Conservation (phyloP, 2,797 vertebrate genomes). For the Macrochelys suwanniensis region DNA sequence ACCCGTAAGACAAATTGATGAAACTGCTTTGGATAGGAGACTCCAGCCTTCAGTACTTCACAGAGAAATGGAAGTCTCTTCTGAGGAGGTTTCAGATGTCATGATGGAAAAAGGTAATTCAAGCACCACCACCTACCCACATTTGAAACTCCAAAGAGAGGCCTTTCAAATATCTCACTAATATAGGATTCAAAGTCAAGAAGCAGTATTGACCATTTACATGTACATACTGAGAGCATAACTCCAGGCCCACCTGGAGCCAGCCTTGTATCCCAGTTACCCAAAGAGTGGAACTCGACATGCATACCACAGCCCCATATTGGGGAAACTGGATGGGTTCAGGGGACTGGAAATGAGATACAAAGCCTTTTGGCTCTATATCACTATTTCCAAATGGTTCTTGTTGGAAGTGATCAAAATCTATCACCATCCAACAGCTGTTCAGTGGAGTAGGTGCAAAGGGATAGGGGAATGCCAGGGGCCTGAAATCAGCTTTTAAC, state of each 20-base stretch:
- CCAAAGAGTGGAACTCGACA: neutral
- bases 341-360: neutral
- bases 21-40: neutral
- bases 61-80: neutral
- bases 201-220: neutral
- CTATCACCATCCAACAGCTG: neutral
- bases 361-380: neutral
- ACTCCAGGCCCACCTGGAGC: neutral
- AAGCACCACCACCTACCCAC: neutral
- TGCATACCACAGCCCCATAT: neutral
- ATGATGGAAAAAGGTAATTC: neutral
- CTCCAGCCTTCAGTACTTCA: neutral
- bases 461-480: neutral
- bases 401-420: neutral
- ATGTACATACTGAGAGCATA: neutral
- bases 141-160: neutral
- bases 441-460: neutral
- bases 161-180: neutral
- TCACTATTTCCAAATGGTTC: neutral
- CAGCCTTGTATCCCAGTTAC: neutral
- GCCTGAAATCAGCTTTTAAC: neutral
- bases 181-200: neutral
- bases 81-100: neutral
- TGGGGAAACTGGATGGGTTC: neutral
- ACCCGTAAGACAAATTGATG: neutral